Evolutionary conservation across 2,113 vertebrate genomes (phyloP).

Genomic region (Urocynchramus pylzowi): DNA sequence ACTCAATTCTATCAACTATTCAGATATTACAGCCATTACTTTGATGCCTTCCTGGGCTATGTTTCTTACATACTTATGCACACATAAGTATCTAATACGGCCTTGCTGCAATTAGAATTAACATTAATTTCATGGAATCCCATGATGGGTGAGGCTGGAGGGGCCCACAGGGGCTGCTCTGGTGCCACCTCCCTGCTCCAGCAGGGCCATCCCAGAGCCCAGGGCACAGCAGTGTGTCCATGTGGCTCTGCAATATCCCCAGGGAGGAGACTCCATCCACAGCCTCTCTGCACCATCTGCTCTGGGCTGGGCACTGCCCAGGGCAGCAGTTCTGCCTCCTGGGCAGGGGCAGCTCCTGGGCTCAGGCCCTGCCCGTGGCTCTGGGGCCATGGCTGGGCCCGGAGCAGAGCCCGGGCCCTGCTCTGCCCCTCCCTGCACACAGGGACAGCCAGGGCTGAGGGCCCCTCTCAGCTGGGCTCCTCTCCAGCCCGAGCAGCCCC

Average conservation of each 20-base stretch:
- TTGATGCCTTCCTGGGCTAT: background rate
- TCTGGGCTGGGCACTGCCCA: background rate
- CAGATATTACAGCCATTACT: background rate
- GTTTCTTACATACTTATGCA: background rate
- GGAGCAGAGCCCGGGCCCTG: background rate
- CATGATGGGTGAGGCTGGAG: background rate
- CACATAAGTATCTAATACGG: background rate
- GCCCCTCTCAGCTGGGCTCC: background rate
- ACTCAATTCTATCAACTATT: background rate
- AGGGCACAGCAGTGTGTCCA: background rate
- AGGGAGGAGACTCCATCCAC: background rate
- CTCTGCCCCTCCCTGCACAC: background rate
- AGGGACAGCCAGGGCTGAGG: background rate
- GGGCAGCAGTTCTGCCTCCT: background rate
- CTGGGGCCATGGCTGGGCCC: background rate
- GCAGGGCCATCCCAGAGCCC: background rate
- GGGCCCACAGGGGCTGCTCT: background rate
- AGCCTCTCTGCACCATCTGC: background rate
- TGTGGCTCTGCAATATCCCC: background rate
- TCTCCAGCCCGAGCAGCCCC: background rate
- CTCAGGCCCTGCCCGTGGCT: background rate
- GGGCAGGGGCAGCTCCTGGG: background rate
- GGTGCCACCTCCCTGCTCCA: background rate
- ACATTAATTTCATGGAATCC: background rate
- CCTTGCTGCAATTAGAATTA: background rate